phyloP scores from a whole-genome alignment of 2,797 vertebrate genomes.

The Morus bassanus region DNA sequence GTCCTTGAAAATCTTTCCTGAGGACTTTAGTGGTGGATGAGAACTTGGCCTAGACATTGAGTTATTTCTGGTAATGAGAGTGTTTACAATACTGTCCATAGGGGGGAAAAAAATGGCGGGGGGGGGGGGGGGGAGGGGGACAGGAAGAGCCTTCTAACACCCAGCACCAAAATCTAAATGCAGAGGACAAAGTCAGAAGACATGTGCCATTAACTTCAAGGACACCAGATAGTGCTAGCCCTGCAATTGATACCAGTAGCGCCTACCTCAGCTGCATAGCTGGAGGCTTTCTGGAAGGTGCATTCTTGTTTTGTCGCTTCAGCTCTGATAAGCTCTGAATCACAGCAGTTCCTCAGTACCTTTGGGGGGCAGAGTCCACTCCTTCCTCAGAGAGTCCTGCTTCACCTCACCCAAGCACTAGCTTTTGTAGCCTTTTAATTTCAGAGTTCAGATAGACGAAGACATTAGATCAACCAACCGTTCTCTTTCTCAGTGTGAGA shows the following conservation, averaged over 20 bases:
- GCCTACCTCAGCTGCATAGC: not conserved
- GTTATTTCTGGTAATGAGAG: not conserved
- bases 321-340: not conserved
- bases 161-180: not conserved
- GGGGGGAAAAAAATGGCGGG: too few species aligned
- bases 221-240: not conserved
- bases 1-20: not conserved
- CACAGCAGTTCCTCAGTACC: not conserved
- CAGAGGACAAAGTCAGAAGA: not conserved
- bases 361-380: not conserved
- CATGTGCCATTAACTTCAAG: not conserved
- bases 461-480: not conserved
- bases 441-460: fast-evolving
- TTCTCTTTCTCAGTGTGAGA: not conserved
- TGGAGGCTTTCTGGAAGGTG: not conserved
- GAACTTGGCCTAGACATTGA: not conserved
- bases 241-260: not conserved
- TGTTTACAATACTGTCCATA: not conserved
- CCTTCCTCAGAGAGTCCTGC: not conserved
- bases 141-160: too few species aligned
- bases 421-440: not conserved
- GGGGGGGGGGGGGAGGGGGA: too few species aligned
- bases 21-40: not conserved
- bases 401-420: not conserved
- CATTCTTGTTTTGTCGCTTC: not conserved